phyloP scores from a whole-genome alignment of 2,888 invertebrate genomes.

The Sinohyriopsis cumingii region DNA sequence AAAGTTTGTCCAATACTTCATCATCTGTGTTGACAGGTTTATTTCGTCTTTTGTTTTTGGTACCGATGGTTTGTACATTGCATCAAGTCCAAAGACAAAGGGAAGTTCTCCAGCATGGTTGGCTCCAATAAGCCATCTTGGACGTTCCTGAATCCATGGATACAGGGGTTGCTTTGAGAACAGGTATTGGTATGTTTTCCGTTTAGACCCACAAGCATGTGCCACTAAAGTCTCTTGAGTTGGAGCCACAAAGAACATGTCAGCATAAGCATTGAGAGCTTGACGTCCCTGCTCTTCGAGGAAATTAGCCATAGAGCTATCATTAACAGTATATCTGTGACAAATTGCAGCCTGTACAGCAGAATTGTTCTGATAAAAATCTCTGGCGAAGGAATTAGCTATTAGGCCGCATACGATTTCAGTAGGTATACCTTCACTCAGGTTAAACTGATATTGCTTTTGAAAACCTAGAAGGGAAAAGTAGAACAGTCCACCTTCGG shows the following conservation, averaged over 20 bases:
- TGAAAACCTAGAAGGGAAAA: conserved; percentile 24
- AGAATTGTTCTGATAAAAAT: conserved; percentile 17
- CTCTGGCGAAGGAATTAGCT: conserved; percentile 21
- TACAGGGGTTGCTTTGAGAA: conserved; percentile 85
- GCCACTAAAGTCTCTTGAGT: conserved; percentile 76
- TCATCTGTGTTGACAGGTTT: conserved; percentile 87
- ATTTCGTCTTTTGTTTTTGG: conserved; percentile 80
- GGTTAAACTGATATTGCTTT: conserved; percentile 20
- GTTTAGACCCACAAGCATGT: conserved; percentile 87
- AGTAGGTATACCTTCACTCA: conserved; percentile 23
- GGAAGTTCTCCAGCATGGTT: conserved; percentile 96
- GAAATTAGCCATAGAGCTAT: not conserved
- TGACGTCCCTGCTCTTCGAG: conserved; percentile 19
- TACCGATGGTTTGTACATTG: conserved; percentile 28
- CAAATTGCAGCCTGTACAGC: conserved; percentile 23
- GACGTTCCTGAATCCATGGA: conserved; percentile 82
- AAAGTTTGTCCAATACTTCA: conserved; percentile 96
- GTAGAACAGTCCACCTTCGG: conserved; percentile 42
- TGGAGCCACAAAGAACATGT: conserved; percentile 29
- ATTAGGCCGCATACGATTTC: conserved; percentile 28
- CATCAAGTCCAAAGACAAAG: conserved; percentile 92
- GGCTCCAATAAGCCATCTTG: conserved; percentile 90
- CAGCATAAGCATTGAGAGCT: conserved; percentile 28
- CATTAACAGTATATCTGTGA: conserved; percentile 19
- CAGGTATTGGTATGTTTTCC: conserved; percentile 90